These are phyloP conservation scores for Adela reaumurella DNA, from an alignment of 2,888 invertebrate genomes.

Conservation along the genomic window DNA sequence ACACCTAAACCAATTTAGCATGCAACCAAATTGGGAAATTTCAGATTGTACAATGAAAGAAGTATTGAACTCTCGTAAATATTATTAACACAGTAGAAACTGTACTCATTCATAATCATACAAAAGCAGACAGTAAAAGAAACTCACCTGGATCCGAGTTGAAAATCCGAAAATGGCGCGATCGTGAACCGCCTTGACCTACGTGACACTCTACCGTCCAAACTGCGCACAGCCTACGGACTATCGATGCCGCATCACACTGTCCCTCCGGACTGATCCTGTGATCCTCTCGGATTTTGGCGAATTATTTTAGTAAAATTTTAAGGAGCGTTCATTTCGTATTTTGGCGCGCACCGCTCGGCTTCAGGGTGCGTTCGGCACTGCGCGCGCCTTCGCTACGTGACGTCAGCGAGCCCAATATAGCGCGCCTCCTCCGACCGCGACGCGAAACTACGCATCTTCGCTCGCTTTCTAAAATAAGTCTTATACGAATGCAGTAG, in stretches of 20 bases:
- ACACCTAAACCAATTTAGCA: no score
- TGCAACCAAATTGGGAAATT: no score
- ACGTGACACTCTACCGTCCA: neutral
- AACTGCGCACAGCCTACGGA: neutral
- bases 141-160: neutral
- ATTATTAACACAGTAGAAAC: no score
- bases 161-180: neutral
- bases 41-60: no score
- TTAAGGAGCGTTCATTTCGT: neutral
- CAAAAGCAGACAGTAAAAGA: no score
- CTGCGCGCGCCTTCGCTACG: constrained; percentile 31
- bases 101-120: no score
- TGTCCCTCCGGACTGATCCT: neutral
- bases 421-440: constrained; percentile 19
- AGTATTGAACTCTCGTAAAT: no score
- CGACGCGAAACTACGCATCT: neutral
- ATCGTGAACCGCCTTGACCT: neutral
- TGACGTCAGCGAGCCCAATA: constrained; percentile 45
- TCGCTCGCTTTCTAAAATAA: neutral
- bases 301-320: neutral
- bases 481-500: neutral
- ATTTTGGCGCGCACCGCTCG: constrained; percentile 25
- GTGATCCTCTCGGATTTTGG: neutral
- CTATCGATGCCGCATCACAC: neutral
- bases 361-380: constrained; percentile 35